phyloP scores from a whole-genome alignment of 2,113 vertebrate genomes.

The Lipophrys pholis region DNA sequence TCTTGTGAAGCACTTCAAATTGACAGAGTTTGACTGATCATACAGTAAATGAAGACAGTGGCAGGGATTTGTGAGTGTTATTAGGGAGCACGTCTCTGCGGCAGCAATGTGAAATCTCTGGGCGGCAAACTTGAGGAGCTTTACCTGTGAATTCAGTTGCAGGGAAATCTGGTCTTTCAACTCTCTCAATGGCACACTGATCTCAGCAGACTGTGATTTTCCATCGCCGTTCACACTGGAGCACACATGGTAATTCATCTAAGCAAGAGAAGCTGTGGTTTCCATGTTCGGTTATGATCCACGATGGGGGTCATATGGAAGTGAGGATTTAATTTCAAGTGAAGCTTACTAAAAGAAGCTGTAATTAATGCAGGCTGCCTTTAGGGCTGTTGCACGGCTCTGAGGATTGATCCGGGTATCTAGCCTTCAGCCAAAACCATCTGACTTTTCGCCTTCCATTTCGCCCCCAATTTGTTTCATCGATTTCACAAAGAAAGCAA shows the following conservation, averaged over 20 bases:
- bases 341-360: conserved; percentile 6
- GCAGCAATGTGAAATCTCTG: conserved; percentile 16
- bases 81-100: no score
- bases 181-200: conserved; percentile 6
- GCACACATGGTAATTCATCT: not conserved
- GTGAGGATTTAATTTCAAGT: conserved; percentile 8
- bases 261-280: not conserved
- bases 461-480: conserved; percentile 30
- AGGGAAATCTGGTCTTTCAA: conserved; percentile 7
- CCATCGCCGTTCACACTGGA: not conserved
- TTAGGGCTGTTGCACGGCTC: conserved; percentile 14
- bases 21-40: no score
- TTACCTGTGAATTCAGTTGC: not conserved
- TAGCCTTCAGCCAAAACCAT: conserved; percentile 27
- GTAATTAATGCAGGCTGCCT: conserved; percentile 27
- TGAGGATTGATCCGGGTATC: conserved; percentile 41
- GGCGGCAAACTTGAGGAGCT: no score
- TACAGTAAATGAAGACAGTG: no score
- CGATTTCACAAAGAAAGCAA: conserved; percentile 46
- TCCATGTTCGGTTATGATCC: not conserved
- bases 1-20: no score
- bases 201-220: not conserved
- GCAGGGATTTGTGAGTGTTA: no score
- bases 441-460: conserved; percentile 22
- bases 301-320: not conserved